Evolutionary conservation across 2,888 invertebrate species (phyloP), one percentile per base, ranked within the genome.

Genomic region (Tetropium fuscum): DNA sequence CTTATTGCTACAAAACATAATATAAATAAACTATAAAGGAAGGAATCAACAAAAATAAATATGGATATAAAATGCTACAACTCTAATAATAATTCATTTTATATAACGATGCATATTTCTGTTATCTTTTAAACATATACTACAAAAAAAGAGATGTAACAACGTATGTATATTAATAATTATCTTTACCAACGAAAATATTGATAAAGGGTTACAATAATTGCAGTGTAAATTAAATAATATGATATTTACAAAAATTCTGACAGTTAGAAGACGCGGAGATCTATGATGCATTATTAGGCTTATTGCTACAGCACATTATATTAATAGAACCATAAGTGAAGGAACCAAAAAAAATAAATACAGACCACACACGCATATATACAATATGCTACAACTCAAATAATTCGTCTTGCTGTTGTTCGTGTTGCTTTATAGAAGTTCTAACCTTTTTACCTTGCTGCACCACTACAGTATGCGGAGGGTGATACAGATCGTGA

Each of bases 341-440:
- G 38, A 30, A 27, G 40, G 7, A 51, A 51, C 25, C 10, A 48
- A 48, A 36, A 16, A 38, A 51, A 13, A 27, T 40, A 51, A 51
- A n/a, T 27, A 40, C 27, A 51, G 22, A 25, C 16, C 32, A 22
- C 22, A 11, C 18, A 38, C 3, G 25, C n/a, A n/a, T n/a, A n/a
- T n/a, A n/a, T n/a, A n/a, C n/a, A n/a, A 40, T 27, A 55, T 36
- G 91, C 91, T 94, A 95, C 90, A 95, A 91, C 83, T 95, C 93
- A 81, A 94, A 95, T 78, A 95, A 87, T 80, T 95, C 94, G 74
- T 95, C 95, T 78, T 95, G 94, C 76, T 92, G 89, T 73, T 91
- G 87, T 82, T 94, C 93, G 66, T 94, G 86, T 74, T 92, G 88
- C 79, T 91, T 90, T 66, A 95, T 82, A 3, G 94, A 94, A 66